Percentiles rank a stretch among this genome's conserved stretches.
Evolutionary conservation across 2,113 vertebrate species (phyloP).

Genomic region (Geococcyx californianus): DNA sequence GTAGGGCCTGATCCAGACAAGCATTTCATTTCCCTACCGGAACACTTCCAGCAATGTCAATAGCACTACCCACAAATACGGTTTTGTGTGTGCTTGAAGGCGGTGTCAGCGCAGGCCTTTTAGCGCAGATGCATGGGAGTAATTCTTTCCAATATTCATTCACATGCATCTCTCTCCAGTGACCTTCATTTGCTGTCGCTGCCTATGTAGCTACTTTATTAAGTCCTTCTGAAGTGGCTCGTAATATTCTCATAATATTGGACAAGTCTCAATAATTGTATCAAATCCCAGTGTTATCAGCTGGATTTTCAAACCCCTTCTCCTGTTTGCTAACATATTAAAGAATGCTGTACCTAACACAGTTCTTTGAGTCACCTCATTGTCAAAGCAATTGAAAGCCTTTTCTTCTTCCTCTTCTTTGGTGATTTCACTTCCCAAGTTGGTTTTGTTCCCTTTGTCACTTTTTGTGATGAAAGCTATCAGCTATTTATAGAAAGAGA

Average conservation of each 20-base stretch:
- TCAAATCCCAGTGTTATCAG: not conserved
- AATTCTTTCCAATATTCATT: slow-evolving; percentile 9
- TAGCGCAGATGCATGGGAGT: slow-evolving; percentile 10
- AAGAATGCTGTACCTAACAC: slow-evolving; percentile 14
- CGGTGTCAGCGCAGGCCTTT: slow-evolving; percentile 1
- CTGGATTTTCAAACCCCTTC: slow-evolving; percentile 12
- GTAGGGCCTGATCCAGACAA: not conserved
- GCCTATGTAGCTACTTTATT: not conserved
- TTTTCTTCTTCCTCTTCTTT: slow-evolving; percentile 50
- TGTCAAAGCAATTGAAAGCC: slow-evolving; percentile 56
- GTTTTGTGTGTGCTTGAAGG: not conserved
- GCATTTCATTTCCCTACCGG: not conserved
- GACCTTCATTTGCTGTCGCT: slow-evolving; percentile 40
- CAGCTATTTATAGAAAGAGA: slow-evolving; percentile 25
- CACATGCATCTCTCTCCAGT: not conserved
- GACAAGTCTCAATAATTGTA: not conserved
- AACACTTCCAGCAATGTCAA: not conserved
- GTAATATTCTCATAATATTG: slow-evolving; percentile 2
- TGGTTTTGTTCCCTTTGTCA: slow-evolving; percentile 65
- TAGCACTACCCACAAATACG: not conserved
- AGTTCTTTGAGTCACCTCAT: slow-evolving; percentile 46
- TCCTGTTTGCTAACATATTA: slow-evolving; percentile 55
- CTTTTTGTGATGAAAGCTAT: slow-evolving; percentile 33
- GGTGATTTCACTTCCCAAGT: slow-evolving; percentile 52
- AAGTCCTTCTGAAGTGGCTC: not conserved